A percentile compares a stretch with the other conserved stretches of the same genome.
phyloP scores from a whole-genome alignment of 2,113 vertebrate species.

The Chlorocebus sabaeus region DNA sequence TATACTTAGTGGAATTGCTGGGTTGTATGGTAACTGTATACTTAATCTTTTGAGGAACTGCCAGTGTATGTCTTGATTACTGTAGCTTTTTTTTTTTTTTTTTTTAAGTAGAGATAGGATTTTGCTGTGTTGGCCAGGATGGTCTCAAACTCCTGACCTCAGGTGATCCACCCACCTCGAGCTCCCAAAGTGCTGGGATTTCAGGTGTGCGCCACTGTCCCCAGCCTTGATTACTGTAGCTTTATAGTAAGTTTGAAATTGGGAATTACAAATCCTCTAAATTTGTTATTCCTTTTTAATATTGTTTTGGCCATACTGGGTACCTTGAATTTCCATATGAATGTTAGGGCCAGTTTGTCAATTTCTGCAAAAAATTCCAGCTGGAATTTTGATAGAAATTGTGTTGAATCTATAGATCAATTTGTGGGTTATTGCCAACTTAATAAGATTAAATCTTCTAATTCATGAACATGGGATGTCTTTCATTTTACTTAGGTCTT shows the following conservation, averaged over 20 bases:
- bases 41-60: not conserved
- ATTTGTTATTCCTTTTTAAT: not conserved
- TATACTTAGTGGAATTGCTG: not conserved
- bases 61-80: not conserved
- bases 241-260: not conserved
- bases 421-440: not conserved
- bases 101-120: no score
- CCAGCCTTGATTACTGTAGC: not conserved
- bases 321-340: not conserved
- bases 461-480: not conserved
- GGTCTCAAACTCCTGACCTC: no score
- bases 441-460: not conserved
- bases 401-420: not conserved
- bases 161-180: no score
- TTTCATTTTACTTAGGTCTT: not conserved
- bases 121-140: no score
- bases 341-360: not conserved
- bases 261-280: no score
- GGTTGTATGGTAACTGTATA: not conserved
- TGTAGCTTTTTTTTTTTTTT: not conserved
- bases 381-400: not conserved
- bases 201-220: no score
- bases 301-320: no score
- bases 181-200: no score
- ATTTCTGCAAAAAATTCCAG: not conserved